These are phyloP conservation scores for Eupithecia insigniata DNA, from an alignment of 2,888 invertebrate species.

Conservation along the genomic window DNA sequence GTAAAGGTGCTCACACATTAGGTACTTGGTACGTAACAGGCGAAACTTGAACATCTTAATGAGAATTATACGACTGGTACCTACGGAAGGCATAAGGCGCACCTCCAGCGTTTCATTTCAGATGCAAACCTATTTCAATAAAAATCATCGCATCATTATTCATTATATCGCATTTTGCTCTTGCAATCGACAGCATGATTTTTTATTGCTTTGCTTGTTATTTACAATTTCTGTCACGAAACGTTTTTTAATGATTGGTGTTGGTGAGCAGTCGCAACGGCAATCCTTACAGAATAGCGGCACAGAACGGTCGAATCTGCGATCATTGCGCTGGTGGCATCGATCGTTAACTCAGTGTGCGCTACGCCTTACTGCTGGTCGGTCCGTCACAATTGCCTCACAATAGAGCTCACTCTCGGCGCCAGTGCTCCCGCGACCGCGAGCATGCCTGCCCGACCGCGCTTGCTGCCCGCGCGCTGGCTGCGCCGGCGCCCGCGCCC, in stretches of 20 bases:
- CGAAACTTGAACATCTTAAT: background rate
- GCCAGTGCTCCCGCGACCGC: slow-evolving; percentile 65
- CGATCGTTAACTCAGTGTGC: slow-evolving; percentile 41
- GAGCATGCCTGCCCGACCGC: slow-evolving; percentile 75
- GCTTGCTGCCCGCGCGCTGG: slow-evolving; percentile 73
- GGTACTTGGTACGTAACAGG: background rate
- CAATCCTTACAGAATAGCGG: background rate
- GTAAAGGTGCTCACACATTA: slow-evolving; percentile 27
- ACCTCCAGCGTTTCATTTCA: background rate
- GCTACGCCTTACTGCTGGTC: slow-evolving; percentile 54
- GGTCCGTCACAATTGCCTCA: slow-evolving; percentile 69
- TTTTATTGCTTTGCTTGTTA: background rate
- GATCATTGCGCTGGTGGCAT: background rate
- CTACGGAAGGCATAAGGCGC: background rate
- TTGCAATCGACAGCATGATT: background rate
- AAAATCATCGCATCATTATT: background rate
- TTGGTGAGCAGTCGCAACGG: background rate
- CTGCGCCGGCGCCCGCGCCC: slow-evolving; percentile 59
- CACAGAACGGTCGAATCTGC: background rate
- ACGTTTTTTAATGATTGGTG: too few relatives aligned
- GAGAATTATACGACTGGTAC: background rate
- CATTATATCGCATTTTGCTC: background rate
- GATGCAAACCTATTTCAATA: background rate
- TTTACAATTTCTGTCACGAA: background rate
- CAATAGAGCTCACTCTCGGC: slow-evolving; percentile 55